Evolutionary conservation across 2,797 vertebrate species (phyloP), one percentile per base, ranked within the genome.

Genomic region (Coilia nasus): DNA sequence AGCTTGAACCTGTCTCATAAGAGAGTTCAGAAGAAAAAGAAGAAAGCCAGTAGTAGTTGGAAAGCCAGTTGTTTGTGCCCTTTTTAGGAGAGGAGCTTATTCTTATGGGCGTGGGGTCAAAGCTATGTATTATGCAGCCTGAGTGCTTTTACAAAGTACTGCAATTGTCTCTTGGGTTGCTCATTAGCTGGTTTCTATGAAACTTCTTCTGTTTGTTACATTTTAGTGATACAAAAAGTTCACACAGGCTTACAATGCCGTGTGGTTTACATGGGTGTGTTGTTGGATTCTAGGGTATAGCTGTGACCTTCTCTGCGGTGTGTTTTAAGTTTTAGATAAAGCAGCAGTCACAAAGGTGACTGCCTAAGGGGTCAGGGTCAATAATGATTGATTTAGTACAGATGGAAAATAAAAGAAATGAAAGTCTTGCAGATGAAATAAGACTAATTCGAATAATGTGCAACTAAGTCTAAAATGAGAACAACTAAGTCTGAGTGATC

Each of bases 201-300:
- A 97, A 97, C 96, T 97, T 97, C 95, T 91, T 93, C 85, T 90
- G 95, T 96, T 96, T 96, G 96, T 95, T 97, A 96, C 95, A 12
- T 94, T 92, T 0, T 23, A 88, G 92, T 95, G 95, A 91, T 44
- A 78, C 93, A 95, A 89, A n/a, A n/a, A 90, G 85, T 83, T 91
- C 89, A 6, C 67, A 71, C 31, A 35, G 28, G 28, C 4, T 86
- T 90, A 71, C 67, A 35, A 83, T 44, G 87, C 82, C 87, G 81
- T 85, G 87, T 90, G 84, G 46, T 81, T 80, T 14, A 23, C 12
- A 35, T 78, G 71, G 23, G 23, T 21, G n/a, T n/a, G n/a, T n/a
- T n/a, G n/a, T n/a, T n/a, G 10, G 47, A 15, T 25, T 62, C 21
- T 60, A 35, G 28, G 9, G 23, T 60, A 14, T 54, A 54, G 50